These are phyloP conservation scores for Pteronura brasiliensis DNA, from an alignment of 2,113 vertebrate genomes.

Conservation along the genomic window DNA sequence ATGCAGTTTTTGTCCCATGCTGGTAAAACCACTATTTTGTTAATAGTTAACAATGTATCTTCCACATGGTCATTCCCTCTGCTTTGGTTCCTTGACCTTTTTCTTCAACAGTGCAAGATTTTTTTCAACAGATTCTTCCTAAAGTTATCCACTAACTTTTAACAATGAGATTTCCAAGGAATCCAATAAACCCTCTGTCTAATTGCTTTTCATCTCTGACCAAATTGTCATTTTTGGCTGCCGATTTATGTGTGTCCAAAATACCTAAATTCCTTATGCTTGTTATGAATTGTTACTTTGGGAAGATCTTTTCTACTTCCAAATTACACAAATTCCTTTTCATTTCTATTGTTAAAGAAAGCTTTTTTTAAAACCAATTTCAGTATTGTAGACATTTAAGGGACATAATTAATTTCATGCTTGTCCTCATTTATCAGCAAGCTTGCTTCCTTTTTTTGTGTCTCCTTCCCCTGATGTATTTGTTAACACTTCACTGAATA, in stretches of 20 bases:
- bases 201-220: constrained; percentile 45
- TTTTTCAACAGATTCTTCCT: constrained; percentile 46
- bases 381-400: constrained; percentile 7
- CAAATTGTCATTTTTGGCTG: neutral
- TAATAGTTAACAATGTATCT: constrained; percentile 38
- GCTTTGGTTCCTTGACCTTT: constrained; percentile 50
- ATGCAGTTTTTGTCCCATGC: constrained; percentile 14
- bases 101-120: constrained; percentile 28
- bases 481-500: constrained; percentile 58
- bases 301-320: constrained; percentile 32
- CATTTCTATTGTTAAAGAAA: constrained; percentile 27
- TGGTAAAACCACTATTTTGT: constrained; percentile 29
- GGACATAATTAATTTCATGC: constrained; percentile 62
- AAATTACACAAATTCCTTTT: constrained; percentile 22
- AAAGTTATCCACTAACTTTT: constrained; percentile 22
- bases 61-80: neutral
- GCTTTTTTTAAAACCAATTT: neutral
- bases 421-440: constrained; percentile 45
- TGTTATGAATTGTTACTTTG: constrained; percentile 32
- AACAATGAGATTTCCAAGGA: constrained; percentile 28
- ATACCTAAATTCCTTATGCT: neutral
- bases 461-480: constrained; percentile 39
- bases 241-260: neutral
- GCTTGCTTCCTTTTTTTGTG: constrained; percentile 28
- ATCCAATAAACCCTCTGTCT: neutral